Evolutionary conservation across 2,888 invertebrate genomes (phyloP), one percentile per base, ranked within the genome.

Genomic region (Hoplodrina blanda): DNA sequence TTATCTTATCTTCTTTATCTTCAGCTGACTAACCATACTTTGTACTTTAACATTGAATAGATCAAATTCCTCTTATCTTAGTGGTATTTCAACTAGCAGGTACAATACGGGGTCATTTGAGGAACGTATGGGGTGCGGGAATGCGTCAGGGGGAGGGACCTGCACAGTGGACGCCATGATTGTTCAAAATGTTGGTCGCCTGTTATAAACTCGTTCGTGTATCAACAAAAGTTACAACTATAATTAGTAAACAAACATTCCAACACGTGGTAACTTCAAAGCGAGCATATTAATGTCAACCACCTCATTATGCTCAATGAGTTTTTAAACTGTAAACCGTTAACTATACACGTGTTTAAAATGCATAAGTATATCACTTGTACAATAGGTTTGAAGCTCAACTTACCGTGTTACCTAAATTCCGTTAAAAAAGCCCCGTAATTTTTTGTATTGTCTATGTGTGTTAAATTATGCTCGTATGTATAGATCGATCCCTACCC

Each of bases 221-320:
- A 25, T 25, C 4, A 41, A 53, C 49, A 62, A 54, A 75, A 69
- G 15, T n/a, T 37, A 30, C 20, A 59, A 49, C 7, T 19, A 19
- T 6, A 41, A 56, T 59, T 55, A 61, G 25, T 64, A 71, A 71
- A 75, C 52, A 53, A 76, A 61, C 60, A 62, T 50, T 33, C 41
- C 8, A 8, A 41, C 37, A 55, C 63, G 55, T 50, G 37, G 61
- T 78, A 53, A 64, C 63, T 49, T 41, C 37, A 61, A 56, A 37
- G 46, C 11, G 33, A 53, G 17, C 49, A 41, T 59, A 73, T 68
- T 78, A 62, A 62, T 69, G 73, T 73, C 76, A 69, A 78, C 46
- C 56, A 78, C 63, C 73, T 69, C 76, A 78, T 77, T 78, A 78
- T 6, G n/a, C 20, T 64, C 25, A 63, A 76, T 78, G 52, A 13